Base-by-base conservation (phyloP, 2,888 invertebrate genomes). In the Zonitis immaculata region DNA sequence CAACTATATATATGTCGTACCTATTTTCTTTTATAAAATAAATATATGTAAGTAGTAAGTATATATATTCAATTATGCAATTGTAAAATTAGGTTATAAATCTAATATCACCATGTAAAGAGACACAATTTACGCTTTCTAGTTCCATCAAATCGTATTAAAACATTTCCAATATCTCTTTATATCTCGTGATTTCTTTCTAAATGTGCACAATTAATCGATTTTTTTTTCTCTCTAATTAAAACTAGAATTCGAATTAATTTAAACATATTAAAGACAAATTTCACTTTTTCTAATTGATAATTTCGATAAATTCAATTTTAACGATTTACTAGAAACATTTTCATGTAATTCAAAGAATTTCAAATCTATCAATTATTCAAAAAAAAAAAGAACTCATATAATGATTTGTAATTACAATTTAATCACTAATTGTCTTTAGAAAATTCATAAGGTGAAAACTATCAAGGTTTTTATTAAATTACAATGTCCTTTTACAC, bases 61-160 rank as follows among this genome's bases (percentile, higher is more conserved):
- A 6, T 16, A 11, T 39, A 11, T 18, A 18, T 39, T 39, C 16
- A 18, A 39, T 39, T 39, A 39, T 20, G 20, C 20, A 20, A 39
- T n/a, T 20, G 11, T 6, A 39, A 45, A 45, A 45, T 28, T 45
- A 28, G 28, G 45, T 27, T 45, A 28, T 8, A 45, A 45, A 16
- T 45, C 28, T 8, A 30, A 45, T 30, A 45, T 26, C 8, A 16
- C n/a, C 14, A 45, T 30, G 45, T 45, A 27, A 6, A 26, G 45
- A n/a, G n/a, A n/a, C n/a, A 25, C 26, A 45, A 26, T 45, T 45
- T 18, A 27, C 27, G 45, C 45, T 45, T 45, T 45, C 45, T 45
- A 45, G 39, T 39, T 20, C 20, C 39, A 39, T 39, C 39, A 20
- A 18, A 39, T 11, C 39, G 9, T n/a, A 20, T 20, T 18, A 39